Percentiles rank a stretch among this genome's conserved stretches.
Conservation (phyloP, 2,797 vertebrate genomes). For the Pteronotus mesoamericanus region DNA sequence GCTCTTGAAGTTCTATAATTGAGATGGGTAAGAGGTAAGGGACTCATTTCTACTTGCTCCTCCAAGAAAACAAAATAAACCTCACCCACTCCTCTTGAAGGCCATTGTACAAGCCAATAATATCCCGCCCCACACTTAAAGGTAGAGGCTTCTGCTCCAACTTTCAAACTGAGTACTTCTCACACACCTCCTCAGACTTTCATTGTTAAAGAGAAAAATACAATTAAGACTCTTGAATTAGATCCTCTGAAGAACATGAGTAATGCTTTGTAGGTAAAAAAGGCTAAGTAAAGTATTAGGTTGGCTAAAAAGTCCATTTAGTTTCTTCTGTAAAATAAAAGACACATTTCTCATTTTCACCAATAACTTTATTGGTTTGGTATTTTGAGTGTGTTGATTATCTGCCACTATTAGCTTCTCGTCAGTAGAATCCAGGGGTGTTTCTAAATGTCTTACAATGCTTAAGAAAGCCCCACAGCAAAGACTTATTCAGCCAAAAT, state of each 20-base stretch:
- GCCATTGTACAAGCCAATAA: background rate
- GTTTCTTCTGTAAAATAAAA: background rate
- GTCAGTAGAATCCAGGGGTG: background rate
- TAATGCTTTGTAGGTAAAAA: background rate
- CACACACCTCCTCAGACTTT: background rate
- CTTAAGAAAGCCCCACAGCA: background rate
- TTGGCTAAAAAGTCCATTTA: background rate
- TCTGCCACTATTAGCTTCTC: background rate
- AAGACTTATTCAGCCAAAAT: background rate
- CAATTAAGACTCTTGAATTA: background rate
- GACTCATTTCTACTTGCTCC: background rate
- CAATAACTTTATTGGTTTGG: background rate
- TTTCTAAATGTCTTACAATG: background rate
- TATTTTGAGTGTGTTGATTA: background rate
- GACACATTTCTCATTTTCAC: background rate
- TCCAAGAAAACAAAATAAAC: background rate
- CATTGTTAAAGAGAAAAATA: background rate
- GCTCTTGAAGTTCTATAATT: background rate
- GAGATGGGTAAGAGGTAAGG: background rate
- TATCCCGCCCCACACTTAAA: rapidly evolving
- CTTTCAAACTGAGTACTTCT: background rate
- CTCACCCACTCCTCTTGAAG: background rate
- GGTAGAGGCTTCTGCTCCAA: background rate
- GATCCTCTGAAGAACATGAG: background rate
- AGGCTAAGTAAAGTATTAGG: background rate